Conservation (phyloP, 2,888 invertebrate genomes). For the Lissocephala sabroskyi region DNA sequence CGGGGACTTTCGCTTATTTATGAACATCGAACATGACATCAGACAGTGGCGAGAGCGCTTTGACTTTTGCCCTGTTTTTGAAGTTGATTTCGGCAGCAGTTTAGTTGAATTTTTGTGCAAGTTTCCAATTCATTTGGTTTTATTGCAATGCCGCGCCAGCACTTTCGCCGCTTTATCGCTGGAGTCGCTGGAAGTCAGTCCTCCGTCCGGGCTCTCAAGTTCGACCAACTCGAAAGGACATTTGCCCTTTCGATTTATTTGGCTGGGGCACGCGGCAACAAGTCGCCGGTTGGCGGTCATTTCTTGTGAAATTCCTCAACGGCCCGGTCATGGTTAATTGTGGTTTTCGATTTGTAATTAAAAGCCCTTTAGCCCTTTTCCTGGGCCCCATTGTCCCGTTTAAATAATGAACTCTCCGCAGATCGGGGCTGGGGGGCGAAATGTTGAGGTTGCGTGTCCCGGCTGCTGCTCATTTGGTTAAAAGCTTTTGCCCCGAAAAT, state of each 20-base stretch:
- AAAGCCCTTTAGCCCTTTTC: too few relatives aligned
- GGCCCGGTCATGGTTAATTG: slow-evolving; percentile 41
- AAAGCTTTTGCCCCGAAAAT: slow-evolving; percentile 28
- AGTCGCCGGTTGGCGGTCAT: slow-evolving; percentile 36
- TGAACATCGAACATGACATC: slow-evolving; percentile 45
- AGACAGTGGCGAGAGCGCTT: slow-evolving; percentile 24
- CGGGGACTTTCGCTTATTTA: too few relatives aligned
- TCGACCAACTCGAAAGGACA: slow-evolving; percentile 46
- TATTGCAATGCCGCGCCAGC: slow-evolving; percentile 35
- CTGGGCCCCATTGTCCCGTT: slow-evolving; percentile 16
- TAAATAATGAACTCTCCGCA: slow-evolving; percentile 26
- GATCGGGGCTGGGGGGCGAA: neutral
- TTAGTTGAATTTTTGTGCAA: slow-evolving; percentile 44
- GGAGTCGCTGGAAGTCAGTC: slow-evolving; percentile 36
- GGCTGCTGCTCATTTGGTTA: slow-evolving; percentile 39
- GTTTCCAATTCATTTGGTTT: slow-evolving; percentile 62
- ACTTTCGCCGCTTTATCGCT: neutral
- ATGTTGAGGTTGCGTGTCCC: neutral
- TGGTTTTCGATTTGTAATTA: slow-evolving; percentile 34
- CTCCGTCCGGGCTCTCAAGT: slow-evolving; percentile 32
- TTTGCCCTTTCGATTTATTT: slow-evolving; percentile 28
- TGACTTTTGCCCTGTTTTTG: slow-evolving; percentile 20
- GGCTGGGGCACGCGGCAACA: slow-evolving; percentile 37
- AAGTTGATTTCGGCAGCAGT: slow-evolving; percentile 29
- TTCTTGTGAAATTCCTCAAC: slow-evolving; percentile 17